phyloP scores from a whole-genome alignment of 1,140 invertebrate species.

The Penaeus chinensis region DNA sequence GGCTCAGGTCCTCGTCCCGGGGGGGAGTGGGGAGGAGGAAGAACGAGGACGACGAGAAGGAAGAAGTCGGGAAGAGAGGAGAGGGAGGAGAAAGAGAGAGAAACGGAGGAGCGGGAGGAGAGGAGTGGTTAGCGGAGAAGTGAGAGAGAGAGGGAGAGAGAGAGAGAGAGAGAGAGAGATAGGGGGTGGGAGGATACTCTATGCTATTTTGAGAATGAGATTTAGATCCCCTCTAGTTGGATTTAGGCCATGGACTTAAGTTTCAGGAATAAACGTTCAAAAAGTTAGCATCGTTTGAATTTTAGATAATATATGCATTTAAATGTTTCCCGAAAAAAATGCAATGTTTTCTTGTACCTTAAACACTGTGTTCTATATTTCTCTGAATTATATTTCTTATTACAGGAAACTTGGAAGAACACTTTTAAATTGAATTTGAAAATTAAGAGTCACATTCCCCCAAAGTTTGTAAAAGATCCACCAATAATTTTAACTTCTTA shows the following conservation, averaged over 20 bases:
- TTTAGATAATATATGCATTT: conserved; percentile 47
- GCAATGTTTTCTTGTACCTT: too few species aligned
- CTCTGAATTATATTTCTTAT: too few species aligned
- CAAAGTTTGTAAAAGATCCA: too few species aligned
- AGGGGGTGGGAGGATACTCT: not conserved
- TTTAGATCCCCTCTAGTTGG: conserved; percentile 44
- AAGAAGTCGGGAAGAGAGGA: too few species aligned
- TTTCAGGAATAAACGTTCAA: conserved; percentile 51
- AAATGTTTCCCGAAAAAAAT: not conserved
- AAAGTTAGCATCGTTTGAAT: conserved; percentile 55
- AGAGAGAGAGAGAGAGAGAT: not conserved
- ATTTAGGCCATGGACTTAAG: conserved; percentile 53
- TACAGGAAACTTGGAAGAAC: too few species aligned
- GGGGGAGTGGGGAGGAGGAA: not conserved
- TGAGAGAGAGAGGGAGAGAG: not conserved
- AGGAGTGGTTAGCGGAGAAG: conserved; percentile 11
- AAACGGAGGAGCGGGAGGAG: not conserved
- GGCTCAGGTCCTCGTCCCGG: too few species aligned
- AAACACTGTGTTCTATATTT: too few species aligned
- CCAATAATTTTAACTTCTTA: too few species aligned
- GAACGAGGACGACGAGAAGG: not conserved
- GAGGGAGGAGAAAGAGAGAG: not conserved
- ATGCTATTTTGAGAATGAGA: conserved; percentile 45
- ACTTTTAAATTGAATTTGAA: too few species aligned
- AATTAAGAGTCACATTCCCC: too few species aligned